These are phyloP conservation scores for Bettongia penicillata DNA, from an alignment of 2,113 vertebrate species.

Conservation along the genomic window DNA sequence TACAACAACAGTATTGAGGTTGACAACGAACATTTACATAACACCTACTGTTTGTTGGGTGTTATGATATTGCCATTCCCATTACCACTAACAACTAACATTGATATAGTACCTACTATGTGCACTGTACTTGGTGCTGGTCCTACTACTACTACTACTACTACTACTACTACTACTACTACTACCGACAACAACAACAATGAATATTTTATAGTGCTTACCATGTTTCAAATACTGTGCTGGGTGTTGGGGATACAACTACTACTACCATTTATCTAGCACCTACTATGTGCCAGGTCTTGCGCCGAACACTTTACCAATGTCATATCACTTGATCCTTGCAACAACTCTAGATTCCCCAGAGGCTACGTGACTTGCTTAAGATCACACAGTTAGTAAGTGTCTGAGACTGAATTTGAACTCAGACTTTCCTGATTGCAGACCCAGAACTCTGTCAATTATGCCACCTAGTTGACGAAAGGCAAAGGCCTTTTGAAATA, in stretches of 20 bases:
- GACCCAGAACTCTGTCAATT: no score
- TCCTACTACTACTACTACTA: no score
- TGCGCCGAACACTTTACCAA: rapidly evolving
- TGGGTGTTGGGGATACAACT: rapidly evolving
- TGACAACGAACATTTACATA: neutral
- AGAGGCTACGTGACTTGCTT: neutral
- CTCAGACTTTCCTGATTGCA: no score
- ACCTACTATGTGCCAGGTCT: rapidly evolving
- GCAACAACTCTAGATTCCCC: neutral
- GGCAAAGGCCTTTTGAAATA: no score
- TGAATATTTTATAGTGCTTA: no score
- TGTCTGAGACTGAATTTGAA: neutral
- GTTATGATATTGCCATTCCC: no score
- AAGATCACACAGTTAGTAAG: neutral
- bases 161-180: no score
- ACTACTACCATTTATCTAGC: neutral
- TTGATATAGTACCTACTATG: no score
- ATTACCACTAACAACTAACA: no score
- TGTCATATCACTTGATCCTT: neutral
- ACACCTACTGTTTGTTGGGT: neutral
- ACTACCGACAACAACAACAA: no score
- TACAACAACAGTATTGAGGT: neutral
- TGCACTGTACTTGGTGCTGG: no score
- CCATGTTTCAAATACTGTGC: neutral
- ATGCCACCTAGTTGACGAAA: no score